Base-by-base conservation (phyloP, 1,140 invertebrate genomes). In the Diprion similis region DNA sequence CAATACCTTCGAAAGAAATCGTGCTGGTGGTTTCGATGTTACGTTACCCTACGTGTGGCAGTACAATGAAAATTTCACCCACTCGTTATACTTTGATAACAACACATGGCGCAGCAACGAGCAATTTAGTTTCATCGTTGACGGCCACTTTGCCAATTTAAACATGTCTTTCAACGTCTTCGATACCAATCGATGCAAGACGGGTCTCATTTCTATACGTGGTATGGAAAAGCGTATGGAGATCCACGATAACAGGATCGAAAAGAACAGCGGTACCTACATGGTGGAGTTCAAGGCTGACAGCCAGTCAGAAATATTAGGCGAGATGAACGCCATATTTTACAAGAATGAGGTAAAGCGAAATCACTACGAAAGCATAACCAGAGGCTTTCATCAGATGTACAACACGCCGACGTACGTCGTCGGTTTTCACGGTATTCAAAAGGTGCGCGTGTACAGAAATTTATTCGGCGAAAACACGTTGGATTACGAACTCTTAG, bases 181-280 rank as follows among this genome's bases (percentile, higher is more conserved):
- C 82, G 90, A 92, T 1, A 92, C 95, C 48, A 99, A 99, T 82
- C 87, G 88, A 8, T 99, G 97, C 79, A 92, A 93, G 72, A 89
- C 86, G 10, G 96, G 98, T 0, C 85, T 99, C 15, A 90, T 99
- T 3, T 92, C 93, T 0, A 89, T 99, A 7, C 89, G 92, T 71
- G 98, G 99, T 15, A 99, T 99, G 97, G 99, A 99, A 86, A 99
- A 99, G 87, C 93, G 95, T 79, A 90, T 99, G 86, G 89, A 92
- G 45, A 94, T 99, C 75, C 90, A 93, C 91, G 85, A 92, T 79
- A 92, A 94, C 89, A 83, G 94, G 70, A 95, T 99, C 59, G 90
- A 93, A 76, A 89, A 90, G 19, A 99, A 99, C 82, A 92, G 89
- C 68, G 96, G 95, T 0, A 90, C 91, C n/a, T 96, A 92, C 81